Evolutionary conservation across 2,113 vertebrate species (phyloP).

Genomic region (Phylloscopus trochiloides): DNA sequence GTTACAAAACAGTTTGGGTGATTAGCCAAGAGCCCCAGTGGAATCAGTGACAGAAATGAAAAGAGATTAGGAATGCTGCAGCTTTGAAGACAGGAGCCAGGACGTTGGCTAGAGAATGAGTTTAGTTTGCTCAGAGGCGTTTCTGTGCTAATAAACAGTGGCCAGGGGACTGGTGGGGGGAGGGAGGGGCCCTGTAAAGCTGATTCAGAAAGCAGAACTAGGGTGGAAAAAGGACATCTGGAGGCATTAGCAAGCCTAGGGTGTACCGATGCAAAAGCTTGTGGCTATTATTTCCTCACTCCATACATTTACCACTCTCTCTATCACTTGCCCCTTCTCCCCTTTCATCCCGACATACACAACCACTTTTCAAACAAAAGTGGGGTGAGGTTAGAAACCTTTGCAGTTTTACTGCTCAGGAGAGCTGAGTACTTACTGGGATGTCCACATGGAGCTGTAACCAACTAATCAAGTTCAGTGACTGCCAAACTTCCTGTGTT

Average conservation of each 20-base stretch:
- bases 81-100: neutral
- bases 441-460: neutral
- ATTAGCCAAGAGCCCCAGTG: constrained; percentile 6
- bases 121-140: neutral
- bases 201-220: neutral
- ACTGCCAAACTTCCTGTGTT: neutral
- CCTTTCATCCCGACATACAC: neutral
- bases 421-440: neutral
- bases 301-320: neutral
- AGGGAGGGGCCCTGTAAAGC: neutral
- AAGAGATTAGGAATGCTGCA: constrained; percentile 23
- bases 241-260: neutral
- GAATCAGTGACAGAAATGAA: constrained; percentile 29
- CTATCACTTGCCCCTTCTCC: neutral
- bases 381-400: neutral
- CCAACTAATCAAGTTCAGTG: neutral
- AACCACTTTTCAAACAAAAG: neutral
- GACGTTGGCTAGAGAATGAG: neutral
- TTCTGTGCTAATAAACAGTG: neutral
- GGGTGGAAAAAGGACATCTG: neutral
- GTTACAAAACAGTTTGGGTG: constrained; percentile 14
- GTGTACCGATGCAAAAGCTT: neutral
- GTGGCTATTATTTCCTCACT: neutral
- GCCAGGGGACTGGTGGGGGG: neutral
- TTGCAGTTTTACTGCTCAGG: neutral